These are phyloP conservation scores for Rhagoletis pomonella DNA, from an alignment of 1,140 invertebrate species.

Conservation along the genomic window DNA sequence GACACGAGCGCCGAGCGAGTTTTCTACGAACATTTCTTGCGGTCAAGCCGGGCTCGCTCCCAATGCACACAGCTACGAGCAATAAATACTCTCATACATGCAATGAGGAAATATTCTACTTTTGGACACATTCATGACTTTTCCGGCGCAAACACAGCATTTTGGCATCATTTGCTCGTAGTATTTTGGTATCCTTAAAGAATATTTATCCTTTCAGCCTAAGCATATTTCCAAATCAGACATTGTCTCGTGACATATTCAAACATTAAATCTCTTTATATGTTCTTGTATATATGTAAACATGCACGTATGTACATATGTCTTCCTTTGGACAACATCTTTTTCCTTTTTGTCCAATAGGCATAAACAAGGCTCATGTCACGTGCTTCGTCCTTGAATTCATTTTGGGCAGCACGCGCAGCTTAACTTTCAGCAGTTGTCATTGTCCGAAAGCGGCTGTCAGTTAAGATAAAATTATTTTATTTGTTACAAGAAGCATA, in stretches of 20 bases:
- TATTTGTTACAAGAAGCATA: background rate
- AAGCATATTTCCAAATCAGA: background rate
- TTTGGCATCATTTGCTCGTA: background rate
- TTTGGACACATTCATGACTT: background rate
- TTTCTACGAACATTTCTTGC: background rate
- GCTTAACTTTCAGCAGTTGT: slow-evolving; percentile 47
- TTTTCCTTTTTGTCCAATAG: background rate
- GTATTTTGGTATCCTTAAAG: background rate
- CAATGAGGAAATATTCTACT: background rate
- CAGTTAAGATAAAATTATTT: slow-evolving; percentile 37
- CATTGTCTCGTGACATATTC: background rate
- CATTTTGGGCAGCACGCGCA: slow-evolving; percentile 5
- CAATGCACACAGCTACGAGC: background rate
- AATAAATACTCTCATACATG: slow-evolving; percentile 1
- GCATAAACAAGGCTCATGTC: background rate
- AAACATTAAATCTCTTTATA: background rate
- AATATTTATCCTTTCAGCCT: background rate
- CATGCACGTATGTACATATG: background rate
- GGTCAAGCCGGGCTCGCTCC: background rate
- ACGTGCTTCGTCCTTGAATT: slow-evolving; percentile 12
- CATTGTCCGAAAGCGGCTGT: slow-evolving; percentile 12
- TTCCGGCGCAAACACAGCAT: background rate
- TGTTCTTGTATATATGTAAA: background rate
- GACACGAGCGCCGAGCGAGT: too few species aligned
- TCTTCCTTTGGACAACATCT: background rate